These are phyloP conservation scores for Charanyca ferruginea DNA, from an alignment of 2,888 invertebrate genomes.

Conservation along the genomic window DNA sequence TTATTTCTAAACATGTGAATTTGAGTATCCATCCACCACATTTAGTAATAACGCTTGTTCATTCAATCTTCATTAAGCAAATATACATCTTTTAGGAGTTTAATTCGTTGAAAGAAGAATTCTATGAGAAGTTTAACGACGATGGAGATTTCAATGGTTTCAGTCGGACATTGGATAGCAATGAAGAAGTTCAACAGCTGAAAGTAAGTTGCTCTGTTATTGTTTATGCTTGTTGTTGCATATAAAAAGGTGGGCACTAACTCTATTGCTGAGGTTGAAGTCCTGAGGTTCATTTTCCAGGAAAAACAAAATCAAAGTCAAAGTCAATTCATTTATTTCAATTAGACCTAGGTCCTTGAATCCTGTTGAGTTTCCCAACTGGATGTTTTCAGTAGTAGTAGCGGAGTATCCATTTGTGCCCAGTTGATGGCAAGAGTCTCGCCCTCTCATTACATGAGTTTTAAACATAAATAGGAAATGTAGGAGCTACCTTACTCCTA, in stretches of 20 bases:
- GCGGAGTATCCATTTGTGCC: too few species aligned
- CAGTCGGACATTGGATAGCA: slow-evolving; percentile 67
- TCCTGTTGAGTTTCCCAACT: too few species aligned
- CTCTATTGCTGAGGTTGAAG: neutral
- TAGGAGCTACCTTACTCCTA: too few species aligned
- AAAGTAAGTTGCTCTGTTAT: slow-evolving; percentile 74
- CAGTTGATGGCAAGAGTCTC: too few species aligned
- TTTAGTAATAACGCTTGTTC: slow-evolving; percentile 8
- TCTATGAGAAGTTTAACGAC: slow-evolving; percentile 84
- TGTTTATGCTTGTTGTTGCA: neutral
- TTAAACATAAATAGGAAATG: too few species aligned
- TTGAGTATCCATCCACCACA: slow-evolving; percentile 1
- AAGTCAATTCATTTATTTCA: too few species aligned
- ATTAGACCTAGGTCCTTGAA: too few species aligned
- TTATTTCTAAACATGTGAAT: neutral
- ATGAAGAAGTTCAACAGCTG: slow-evolving; percentile 78
- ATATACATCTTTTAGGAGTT: slow-evolving; percentile 81
- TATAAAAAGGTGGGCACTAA: neutral
- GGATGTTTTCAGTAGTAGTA: too few species aligned
- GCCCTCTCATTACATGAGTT: too few species aligned
- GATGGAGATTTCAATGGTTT: slow-evolving; percentile 79
- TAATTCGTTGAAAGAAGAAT: slow-evolving; percentile 84
- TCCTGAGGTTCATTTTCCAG: neutral
- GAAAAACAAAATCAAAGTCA: too few species aligned
- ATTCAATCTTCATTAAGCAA: slow-evolving; percentile 16